A percentile compares a stretch with the other conserved stretches of the same genome.
These are phyloP conservation scores for Ailurus styani DNA, from an alignment of 2,113 vertebrate species.

Conservation along the genomic window DNA sequence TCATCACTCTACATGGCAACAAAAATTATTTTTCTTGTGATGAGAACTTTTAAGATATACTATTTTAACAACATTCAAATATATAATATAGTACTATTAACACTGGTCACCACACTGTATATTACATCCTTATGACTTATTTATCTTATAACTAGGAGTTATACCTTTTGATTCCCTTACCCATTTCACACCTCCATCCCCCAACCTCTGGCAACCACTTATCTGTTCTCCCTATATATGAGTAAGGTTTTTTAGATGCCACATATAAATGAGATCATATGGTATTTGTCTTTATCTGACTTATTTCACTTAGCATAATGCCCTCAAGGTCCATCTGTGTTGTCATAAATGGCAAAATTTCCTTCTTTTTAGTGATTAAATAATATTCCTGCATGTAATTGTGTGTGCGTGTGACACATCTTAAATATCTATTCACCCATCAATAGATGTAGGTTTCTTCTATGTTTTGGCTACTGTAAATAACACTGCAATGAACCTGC, in stretches of 20 bases:
- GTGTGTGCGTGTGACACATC: not conserved
- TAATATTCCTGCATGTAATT: not conserved
- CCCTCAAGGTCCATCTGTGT: not conserved
- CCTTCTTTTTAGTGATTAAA: not conserved
- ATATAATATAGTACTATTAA: not conserved
- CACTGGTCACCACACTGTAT: not conserved
- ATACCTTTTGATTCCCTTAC: not conserved
- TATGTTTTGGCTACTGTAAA: not conserved
- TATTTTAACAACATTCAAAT: not conserved
- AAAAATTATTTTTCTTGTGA: not conserved
- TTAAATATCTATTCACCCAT: not conserved
- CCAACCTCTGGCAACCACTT: not conserved
- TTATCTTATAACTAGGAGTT: not conserved
- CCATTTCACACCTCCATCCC: too few relatives aligned
- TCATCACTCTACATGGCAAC: not conserved
- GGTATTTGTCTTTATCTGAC: not conserved
- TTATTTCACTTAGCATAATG: not conserved
- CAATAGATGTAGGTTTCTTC: not conserved
- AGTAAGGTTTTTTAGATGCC: not conserved
- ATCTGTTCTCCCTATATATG: not conserved
- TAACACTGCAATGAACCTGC: not conserved
- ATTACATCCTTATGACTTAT: not conserved
- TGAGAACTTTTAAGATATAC: not conserved
- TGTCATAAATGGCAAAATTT: not conserved
- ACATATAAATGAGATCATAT: not conserved